Base-by-base conservation (phyloP, 1,140 invertebrate species). In the Euwallacea similis region DNA sequence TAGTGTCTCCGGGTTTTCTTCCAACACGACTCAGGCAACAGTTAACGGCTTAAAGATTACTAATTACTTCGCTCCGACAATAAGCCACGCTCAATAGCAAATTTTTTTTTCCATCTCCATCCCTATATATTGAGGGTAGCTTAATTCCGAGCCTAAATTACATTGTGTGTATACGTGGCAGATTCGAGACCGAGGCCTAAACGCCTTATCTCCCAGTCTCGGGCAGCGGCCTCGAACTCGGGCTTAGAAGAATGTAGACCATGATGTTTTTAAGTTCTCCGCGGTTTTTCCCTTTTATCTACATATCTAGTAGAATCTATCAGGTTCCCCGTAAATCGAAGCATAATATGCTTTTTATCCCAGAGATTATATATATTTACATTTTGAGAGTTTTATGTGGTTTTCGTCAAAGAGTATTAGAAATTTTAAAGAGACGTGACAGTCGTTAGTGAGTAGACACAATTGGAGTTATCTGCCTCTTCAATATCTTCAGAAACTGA, bases 241-340 rank as follows among this genome's bases (percentile, higher is more conserved):
- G 8, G 10, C 10, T 42, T 11, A 55, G 50, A 13, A 11, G 15
- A 46, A 46, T 47, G 42, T 15, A 63, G 61, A 9, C 42, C 44
- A 2, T 46, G 3, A 10, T 58, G 21, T 58, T 58, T 58, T 58
- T 16, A 6, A 9, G 9, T 10, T 11, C 10, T 58, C 10, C 15
- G 9, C 13, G 55, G 16, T 54, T 69, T 50, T 55, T 62, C 64
- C 55, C 66, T 62, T 55, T 64, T 47, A 73, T 66, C 67, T 71
- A 73, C 72, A 73, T 73, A 73, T 73, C 72, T 67, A 67, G 66
- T 69, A 72, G 71, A 64, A 60, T 73, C 61, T 63, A 66, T 60
- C 62, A 73, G 72, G 72, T 70, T 73, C 70, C 72, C 67, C 66
- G 15, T 42, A 60, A 70, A 70, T 70, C 68, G 72, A 70, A 73